Base-by-base conservation (phyloP, 2,888 invertebrate species). In the Drosophila conformis region DNA sequence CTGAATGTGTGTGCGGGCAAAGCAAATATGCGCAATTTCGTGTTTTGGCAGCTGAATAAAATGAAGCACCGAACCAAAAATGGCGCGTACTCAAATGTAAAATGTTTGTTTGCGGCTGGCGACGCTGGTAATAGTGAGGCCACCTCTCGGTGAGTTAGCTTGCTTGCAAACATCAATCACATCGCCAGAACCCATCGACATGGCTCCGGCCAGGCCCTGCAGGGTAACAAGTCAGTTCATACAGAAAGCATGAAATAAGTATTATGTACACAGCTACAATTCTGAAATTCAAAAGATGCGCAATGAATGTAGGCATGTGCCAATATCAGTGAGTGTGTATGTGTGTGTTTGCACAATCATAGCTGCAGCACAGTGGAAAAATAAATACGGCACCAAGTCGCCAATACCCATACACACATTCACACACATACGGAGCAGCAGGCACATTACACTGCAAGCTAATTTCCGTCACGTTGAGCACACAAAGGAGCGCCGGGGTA, bases 391-490 rank as follows among this genome's bases (percentile, higher is more conserved):
- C 66, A 63, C 76, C 75, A 71, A 68, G 69, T 67, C 70, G 56
- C 69, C 70, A 58, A 52, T 68, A 69, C 68, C 67, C 70, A 83
- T 60, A 70, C 51, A 68, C 38, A 61, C 51, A 54, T 49, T 48
- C 57, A 33, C 38, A 69, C 36, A 72, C 53, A 65, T 46, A 49
- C 33, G 46, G 7, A 25, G 46, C 15, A 46, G 46, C 25, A 77
- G 49, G 59, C 68, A 59, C 73, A 73, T 60, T 76, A 76, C 76
- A 78, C 63, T 77, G 69, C 71, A 84, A 87, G 87, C 87, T 87
- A 90, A 87, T 87, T 87, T 87, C 87, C 89, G 89, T 89, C 87
- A 87, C 87, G 90, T 87, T 90, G 87, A 78, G 87, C 87, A 87
- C 76, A 90, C 89, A 89, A 87, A 90, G 89, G 73, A 82, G 74